Evolutionary conservation across 2,888 invertebrate species (phyloP).

Genomic region (Pristionchus fissidentatus): DNA sequence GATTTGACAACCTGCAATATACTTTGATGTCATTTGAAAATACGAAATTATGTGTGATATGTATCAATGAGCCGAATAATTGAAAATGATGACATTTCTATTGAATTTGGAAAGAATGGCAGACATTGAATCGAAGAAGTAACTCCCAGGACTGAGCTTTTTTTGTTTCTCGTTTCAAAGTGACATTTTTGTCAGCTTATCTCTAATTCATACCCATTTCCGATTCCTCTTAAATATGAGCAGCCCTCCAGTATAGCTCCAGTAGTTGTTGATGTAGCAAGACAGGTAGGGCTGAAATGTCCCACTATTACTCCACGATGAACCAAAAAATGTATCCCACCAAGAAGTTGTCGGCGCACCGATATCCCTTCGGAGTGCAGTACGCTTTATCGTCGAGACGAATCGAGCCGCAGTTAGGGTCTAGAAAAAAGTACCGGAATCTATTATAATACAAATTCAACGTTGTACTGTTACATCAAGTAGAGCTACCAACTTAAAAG

Average conservation of each 20-base stretch:
- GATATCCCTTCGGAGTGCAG: background rate
- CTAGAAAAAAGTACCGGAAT: background rate
- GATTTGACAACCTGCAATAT: background rate
- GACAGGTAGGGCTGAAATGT: conserved; percentile 7
- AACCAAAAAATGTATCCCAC: background rate
- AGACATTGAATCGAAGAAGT: too few relatives aligned
- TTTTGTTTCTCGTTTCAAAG: too few relatives aligned
- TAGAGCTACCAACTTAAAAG: too few relatives aligned
- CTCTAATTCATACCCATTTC: too few relatives aligned
- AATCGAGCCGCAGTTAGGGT: background rate
- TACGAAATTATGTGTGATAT: too few relatives aligned
- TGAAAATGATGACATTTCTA: too few relatives aligned
- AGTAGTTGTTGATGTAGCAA: background rate
- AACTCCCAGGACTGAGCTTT: too few relatives aligned
- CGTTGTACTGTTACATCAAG: too few relatives aligned
- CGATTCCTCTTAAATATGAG: too few relatives aligned
- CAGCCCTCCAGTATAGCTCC: background rate
- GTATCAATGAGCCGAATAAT: too few relatives aligned
- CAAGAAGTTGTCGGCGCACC: background rate
- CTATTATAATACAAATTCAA: background rate
- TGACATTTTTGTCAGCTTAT: too few relatives aligned
- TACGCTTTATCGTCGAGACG: background rate
- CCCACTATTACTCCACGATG: background rate
- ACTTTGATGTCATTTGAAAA: background rate
- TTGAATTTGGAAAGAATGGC: too few relatives aligned